Percentiles rank a stretch among this genome's conserved stretches.
phyloP scores from a whole-genome alignment of 2,113 vertebrate species.

The Isurus oxyrinchus region DNA sequence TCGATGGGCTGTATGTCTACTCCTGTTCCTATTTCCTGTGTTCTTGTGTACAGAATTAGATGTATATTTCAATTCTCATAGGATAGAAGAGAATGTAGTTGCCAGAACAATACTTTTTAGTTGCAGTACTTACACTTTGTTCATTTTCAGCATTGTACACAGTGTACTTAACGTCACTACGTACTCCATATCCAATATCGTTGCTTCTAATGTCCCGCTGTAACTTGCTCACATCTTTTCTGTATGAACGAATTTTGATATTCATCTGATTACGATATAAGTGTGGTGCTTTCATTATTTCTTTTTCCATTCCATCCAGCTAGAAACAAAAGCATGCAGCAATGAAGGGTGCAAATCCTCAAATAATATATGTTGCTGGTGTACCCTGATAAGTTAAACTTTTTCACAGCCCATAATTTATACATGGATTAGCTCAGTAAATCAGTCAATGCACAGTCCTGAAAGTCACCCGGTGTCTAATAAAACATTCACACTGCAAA shows the following conservation, averaged over 20 bases:
- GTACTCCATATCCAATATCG: conserved; percentile 53
- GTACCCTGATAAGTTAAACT: not conserved
- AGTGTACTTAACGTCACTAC: conserved; percentile 57
- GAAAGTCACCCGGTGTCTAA: not conserved
- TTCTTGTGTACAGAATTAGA: not conserved
- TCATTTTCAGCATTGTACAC: conserved; percentile 74
- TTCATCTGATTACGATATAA: conserved; percentile 79
- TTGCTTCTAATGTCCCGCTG: conserved; percentile 75
- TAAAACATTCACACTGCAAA: not conserved
- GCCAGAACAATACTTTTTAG: conserved; percentile 9
- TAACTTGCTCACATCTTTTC: conserved; percentile 75
- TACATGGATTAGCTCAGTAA: not conserved
- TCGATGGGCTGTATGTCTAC: no score
- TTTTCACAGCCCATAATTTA: not conserved
- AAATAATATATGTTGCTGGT: not conserved
- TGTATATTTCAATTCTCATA: not conserved
- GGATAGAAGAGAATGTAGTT: not conserved
- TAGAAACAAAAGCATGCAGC: conserved; percentile 45
- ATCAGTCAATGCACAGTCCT: not conserved
- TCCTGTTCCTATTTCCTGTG: no score
- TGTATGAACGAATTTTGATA: conserved; percentile 74
- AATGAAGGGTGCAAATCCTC: not conserved
- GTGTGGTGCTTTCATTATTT: conserved; percentile 71
- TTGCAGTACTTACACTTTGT: conserved; percentile 64
- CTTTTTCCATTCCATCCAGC: conserved; percentile 88